Evolutionary conservation across 1,140 invertebrate species (phyloP).

Genomic region (Reticulitermes speratus): DNA sequence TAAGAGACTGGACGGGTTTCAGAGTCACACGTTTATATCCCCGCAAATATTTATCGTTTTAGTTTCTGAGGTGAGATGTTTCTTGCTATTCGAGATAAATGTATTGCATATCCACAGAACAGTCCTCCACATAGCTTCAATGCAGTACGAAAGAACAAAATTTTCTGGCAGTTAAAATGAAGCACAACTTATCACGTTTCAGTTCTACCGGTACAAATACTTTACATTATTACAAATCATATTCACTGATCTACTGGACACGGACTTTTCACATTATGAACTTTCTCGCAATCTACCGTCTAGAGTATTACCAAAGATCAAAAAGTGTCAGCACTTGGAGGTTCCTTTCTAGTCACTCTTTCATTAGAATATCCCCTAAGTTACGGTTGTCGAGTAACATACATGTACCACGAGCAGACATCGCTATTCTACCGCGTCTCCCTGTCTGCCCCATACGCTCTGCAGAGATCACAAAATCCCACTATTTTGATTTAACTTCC

Average conservation of each 20-base stretch:
- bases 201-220: no score
- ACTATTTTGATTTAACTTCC: constrained; percentile 5
- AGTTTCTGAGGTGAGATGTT: neutral
- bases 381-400: neutral
- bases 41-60: neutral
- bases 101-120: neutral
- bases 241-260: no score
- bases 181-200: neutral
- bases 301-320: constrained; percentile 7
- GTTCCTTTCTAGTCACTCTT: neutral
- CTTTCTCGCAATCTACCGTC: neutral
- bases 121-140: neutral
- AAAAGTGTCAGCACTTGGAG: neutral
- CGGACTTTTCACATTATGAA: no score
- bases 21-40: neutral
- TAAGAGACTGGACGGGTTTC: constrained; percentile 1
- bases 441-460: neutral
- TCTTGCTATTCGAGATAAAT: neutral
- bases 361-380: neutral
- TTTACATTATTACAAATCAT: no score
- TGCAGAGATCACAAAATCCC: neutral
- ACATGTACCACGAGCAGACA: neutral
- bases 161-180: neutral
- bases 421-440: neutral
- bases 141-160: neutral